Evolutionary conservation across 2,797 vertebrate genomes (phyloP), one percentile per base, ranked within the genome.

Genomic region (Rhodeus uyekii): DNA sequence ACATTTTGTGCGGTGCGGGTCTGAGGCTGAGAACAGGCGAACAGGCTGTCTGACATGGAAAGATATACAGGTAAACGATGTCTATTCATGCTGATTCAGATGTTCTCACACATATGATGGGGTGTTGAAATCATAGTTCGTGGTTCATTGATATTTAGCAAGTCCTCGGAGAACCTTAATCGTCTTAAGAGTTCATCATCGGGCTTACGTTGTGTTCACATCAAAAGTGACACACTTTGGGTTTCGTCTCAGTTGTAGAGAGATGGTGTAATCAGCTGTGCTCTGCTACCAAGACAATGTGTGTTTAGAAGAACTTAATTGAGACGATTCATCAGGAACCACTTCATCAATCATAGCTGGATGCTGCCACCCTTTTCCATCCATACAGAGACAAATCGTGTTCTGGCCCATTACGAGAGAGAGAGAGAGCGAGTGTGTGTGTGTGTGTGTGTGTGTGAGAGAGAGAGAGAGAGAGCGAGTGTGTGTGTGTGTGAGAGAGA

Each of bases 261-360:
- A 67, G 27, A 53, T 61, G 72, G 27, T 83, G 80, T 85, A 88
- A 84, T 89, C 86, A 87, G 85, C 44, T 87, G 87, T 36, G 84
- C 87, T 91, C 81, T 84, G 86, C 87, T 89, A 86, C 81, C 85
- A 83, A 84, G 61, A 71, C 61, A 85, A 90, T 90, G 87, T 87
- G 82, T 87, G 89, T 90, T 93, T 89, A 89, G 87, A 89, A 85
- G 3, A 82, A 87, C 87, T 90, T 87, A 90, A 91, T 89, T 71
- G 55, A 83, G 78, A 91, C 85, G 89, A 85, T 86, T 71, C 80
- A 63, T 36, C 74, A 82, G 72, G 85, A 89, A 92, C 78, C 84
- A 89, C 90, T 84, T 83, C 89, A 92, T 92, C 86, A 77, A 92
- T 93, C 92, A 91, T 85, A 19, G 2, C 18, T 50, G 80, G 63